Percentiles rank a stretch among this genome's conserved stretches.
phyloP scores from a whole-genome alignment of 2,113 vertebrate species.

The Hippocampus zosterae region DNA sequence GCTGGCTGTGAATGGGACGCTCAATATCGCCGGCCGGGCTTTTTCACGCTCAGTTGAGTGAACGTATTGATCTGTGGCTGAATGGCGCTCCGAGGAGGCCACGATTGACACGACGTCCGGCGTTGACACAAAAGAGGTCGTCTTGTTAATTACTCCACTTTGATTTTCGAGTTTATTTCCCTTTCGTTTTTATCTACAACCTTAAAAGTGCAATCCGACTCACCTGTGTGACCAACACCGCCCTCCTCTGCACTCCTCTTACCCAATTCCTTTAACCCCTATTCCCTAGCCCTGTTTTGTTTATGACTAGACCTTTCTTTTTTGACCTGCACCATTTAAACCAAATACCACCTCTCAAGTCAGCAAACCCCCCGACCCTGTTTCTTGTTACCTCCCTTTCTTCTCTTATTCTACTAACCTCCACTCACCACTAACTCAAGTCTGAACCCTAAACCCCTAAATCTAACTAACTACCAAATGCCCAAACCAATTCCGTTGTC shows the following conservation, averaged over 20 bases:
- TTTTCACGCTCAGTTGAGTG: conserved; percentile 80
- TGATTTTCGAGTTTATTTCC: conserved; percentile 44
- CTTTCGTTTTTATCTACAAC: conserved; percentile 36
- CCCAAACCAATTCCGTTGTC: conserved; percentile 4
- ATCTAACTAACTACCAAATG: too few relatives aligned
- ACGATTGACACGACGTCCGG: conserved; percentile 72
- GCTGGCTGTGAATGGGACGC: conserved; percentile 60
- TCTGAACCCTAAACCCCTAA: too few relatives aligned
- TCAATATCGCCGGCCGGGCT: conserved; percentile 72
- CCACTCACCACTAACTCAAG: not conserved
- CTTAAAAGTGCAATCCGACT: conserved; percentile 48
- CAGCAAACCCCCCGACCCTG: too few relatives aligned
- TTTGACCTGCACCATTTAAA: too few relatives aligned
- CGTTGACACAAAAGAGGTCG: conserved; percentile 71
- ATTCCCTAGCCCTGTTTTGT: not conserved
- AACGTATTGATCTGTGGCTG: conserved; percentile 76
- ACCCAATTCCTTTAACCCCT: not conserved
- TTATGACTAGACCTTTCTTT: not conserved
- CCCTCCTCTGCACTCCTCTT: not conserved
- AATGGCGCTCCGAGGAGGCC: conserved; percentile 62
- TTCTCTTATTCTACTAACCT: not conserved
- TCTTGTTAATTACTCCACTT: conserved; percentile 61
- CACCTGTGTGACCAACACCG: conserved; percentile 28
- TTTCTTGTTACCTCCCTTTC: not conserved
- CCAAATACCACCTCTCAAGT: too few relatives aligned